Conservation (phyloP, 1,140 invertebrate species). For the Meloidogyne floridensis region DNA sequence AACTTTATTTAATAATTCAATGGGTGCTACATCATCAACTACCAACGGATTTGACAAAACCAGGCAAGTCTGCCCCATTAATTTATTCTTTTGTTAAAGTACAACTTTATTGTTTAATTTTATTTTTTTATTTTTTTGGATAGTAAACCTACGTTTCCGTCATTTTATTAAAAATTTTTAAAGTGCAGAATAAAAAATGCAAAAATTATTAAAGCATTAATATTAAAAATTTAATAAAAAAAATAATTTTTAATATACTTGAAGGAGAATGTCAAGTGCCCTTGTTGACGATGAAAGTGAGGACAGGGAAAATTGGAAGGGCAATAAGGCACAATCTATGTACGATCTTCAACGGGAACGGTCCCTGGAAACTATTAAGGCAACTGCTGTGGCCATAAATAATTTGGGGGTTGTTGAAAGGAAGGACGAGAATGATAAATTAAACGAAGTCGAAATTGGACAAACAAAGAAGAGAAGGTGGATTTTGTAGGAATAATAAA, state of each 20-base stretch:
- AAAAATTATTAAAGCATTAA: too few species aligned
- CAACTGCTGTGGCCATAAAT: constrained; percentile 3
- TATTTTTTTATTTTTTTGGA: background rate
- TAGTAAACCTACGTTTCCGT: too few species aligned
- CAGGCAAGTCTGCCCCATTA: background rate
- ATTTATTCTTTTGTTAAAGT: background rate
- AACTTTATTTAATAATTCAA: background rate
- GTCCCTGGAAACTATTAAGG: constrained; percentile 2
- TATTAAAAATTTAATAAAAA: background rate
- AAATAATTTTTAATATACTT: background rate
- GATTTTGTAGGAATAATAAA: background rate
- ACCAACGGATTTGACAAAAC: background rate
- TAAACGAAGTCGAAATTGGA: background rate
- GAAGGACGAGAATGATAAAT: background rate
- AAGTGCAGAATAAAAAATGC: too few species aligned
- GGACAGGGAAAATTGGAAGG: constrained; percentile 10
- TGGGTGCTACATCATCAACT: constrained; percentile 26
- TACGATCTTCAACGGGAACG: constrained; percentile 20
- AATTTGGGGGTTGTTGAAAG: background rate
- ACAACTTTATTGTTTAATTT: background rate
- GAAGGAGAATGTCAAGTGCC: background rate
- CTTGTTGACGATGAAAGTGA: background rate
- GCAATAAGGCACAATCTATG: constrained; percentile 21
- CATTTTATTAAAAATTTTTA: too few species aligned
- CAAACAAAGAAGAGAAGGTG: background rate